Conservation (phyloP, 1,140 invertebrate genomes). For the fruit fly (Drosophila melanogaster) region Release_6_plus_ISO1_MT NT_037436.4:2733501-2734000, state of each 20-base stretch:
- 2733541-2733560: conserved; percentile 38
- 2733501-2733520: conserved; percentile 59
- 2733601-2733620: conserved; percentile 76
- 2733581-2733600: conserved; percentile 61
- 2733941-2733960: not conserved
- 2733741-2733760: conserved; percentile 55
- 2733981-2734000: not conserved
- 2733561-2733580: conserved; percentile 64
- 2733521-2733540: conserved; percentile 67
- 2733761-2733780: conserved; percentile 63
- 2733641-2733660: conserved; percentile 62
- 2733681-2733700: conserved; percentile 64
- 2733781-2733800: conserved; percentile 9
- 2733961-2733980: not conserved
- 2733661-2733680: conserved; percentile 77
- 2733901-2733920: conserved; percentile 21
- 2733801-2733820: conserved; percentile 37
- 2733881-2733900: conserved; percentile 43
- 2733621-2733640: conserved; percentile 71
- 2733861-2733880: conserved; percentile 18
- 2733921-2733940: not conserved
- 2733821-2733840: conserved; percentile 46
- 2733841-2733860: conserved; percentile 40
- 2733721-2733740: conserved; percentile 27
- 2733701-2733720: conserved; percentile 11